These are phyloP conservation scores for Erebia aethiops DNA, from an alignment of 2,888 invertebrate species.

Conservation along the genomic window DNA sequence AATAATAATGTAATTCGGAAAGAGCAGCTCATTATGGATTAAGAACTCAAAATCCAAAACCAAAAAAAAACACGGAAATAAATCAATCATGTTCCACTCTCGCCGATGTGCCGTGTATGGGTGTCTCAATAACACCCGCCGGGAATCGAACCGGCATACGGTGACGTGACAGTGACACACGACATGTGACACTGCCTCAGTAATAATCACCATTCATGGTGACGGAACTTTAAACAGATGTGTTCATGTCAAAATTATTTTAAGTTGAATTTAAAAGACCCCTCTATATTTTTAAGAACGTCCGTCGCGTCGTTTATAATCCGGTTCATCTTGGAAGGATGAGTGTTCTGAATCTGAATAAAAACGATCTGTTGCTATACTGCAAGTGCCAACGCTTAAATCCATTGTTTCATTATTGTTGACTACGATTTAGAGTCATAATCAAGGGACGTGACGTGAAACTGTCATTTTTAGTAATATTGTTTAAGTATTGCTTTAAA, in stretches of 20 bases:
- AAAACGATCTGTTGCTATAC: too few relatives aligned
- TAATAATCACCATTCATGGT: slow-evolving; percentile 14
- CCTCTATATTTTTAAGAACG: neutral
- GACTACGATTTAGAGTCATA: too few relatives aligned
- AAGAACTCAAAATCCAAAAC: neutral
- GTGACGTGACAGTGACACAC: slow-evolving; percentile 1
- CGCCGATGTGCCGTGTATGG: slow-evolving; percentile 5
- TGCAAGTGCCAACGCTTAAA: too few relatives aligned
- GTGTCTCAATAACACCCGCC: slow-evolving; percentile 14
- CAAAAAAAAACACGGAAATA: neutral
- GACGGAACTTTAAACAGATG: slow-evolving; percentile 1
- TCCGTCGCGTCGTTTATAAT: too few relatives aligned
- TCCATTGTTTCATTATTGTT: too few relatives aligned
- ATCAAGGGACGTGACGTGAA: too few relatives aligned
- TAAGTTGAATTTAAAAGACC: neutral
- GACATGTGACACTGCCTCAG: neutral
- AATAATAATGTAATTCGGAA: neutral
- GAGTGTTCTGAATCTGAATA: too few relatives aligned
- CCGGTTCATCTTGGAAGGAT: too few relatives aligned
- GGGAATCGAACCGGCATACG: slow-evolving; percentile 13
- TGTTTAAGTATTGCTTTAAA: too few relatives aligned
- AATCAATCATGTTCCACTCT: slow-evolving; percentile 13
- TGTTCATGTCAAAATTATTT: slow-evolving; percentile 19
- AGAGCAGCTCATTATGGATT: neutral
- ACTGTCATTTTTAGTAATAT: too few relatives aligned